Evolutionary conservation across 2,113 vertebrate species (phyloP).

Genomic region (Solenodon paradoxus): DNA sequence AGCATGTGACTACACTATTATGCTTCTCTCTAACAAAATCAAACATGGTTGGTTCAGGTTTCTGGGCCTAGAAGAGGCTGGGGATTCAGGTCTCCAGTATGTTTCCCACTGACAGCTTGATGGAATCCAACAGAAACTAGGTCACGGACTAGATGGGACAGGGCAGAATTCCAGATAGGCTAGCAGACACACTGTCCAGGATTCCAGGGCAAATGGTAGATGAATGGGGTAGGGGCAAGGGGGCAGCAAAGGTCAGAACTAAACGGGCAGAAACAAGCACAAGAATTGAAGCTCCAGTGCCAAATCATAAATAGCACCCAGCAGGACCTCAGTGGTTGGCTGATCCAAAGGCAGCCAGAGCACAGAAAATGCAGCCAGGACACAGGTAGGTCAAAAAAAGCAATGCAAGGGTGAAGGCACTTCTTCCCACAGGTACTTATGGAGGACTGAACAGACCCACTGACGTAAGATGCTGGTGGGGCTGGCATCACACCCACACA

Average conservation of each 20-base stretch:
- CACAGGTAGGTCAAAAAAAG: background rate
- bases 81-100: too few species aligned
- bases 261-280: background rate
- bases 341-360: background rate
- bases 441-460: background rate
- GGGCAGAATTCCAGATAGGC: background rate
- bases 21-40: background rate
- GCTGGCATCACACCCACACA: background rate
- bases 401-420: accelerated
- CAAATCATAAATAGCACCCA: too few species aligned
- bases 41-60: background rate
- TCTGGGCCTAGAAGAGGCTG: background rate
- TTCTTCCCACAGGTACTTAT: background rate
- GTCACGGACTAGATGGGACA: background rate
- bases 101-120: background rate
- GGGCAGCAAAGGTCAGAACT: background rate
- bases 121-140: background rate
- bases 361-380: background rate
- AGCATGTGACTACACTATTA: background rate
- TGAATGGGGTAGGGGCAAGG: background rate
- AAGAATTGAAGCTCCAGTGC: background rate
- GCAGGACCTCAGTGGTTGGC: background rate
- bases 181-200: background rate
- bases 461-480: background rate
- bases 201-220: background rate